Evolutionary conservation across 2,888 invertebrate genomes (phyloP), one percentile per base, ranked within the genome.

Genomic region (Callyntrura sp.): DNA sequence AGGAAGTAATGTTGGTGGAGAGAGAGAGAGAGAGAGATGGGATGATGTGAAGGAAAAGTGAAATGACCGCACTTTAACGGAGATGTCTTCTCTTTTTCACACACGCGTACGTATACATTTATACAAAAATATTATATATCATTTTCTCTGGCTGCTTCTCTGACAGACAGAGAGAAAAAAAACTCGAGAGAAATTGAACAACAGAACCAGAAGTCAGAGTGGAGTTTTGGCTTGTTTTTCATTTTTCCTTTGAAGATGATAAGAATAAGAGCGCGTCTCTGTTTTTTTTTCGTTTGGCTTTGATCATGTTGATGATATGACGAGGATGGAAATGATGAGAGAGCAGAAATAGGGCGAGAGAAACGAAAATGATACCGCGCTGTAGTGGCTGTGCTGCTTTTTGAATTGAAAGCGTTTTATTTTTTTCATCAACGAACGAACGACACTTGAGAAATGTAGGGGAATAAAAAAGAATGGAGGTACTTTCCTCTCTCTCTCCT

Each of bases 61-160:
- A 84, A 70, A 84, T 55, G 68, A 70, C 84, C 70, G 65, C 65
- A 83, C 6, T 65, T 83, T 68, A 83, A 65, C 82, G 65, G 45
- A 43, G 12, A 45, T 78, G 78, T 78, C 78, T 78, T 25, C 35
- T 17, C 9, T 17, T 17, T 35, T 6, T 35, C 6, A 35, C 35
- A 35, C 35, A 35, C 35, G 6, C 6, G 35, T 6, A 35, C 6
- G 6, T 6, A 35, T 35, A 35, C 35, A 35, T 35, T 35, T 6
- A 35, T n/a, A n/a, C n/a, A n/a, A n/a, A n/a, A n/a, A n/a, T 35
- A 4, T 35, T 35, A 35, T 35, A 35, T 35, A 35, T 35, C 3
- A 4, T 6, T 35, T 35, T 35, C 35, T 35, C 35, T 35, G 3
- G 35, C 35, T 35, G 35, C 35, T 35, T 35, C 35, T 4, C 35